Evolutionary conservation across 1,140 invertebrate species (phyloP), one percentile per base, ranked within the genome.

Genomic region (Drosophila sulfurigaster): DNA sequence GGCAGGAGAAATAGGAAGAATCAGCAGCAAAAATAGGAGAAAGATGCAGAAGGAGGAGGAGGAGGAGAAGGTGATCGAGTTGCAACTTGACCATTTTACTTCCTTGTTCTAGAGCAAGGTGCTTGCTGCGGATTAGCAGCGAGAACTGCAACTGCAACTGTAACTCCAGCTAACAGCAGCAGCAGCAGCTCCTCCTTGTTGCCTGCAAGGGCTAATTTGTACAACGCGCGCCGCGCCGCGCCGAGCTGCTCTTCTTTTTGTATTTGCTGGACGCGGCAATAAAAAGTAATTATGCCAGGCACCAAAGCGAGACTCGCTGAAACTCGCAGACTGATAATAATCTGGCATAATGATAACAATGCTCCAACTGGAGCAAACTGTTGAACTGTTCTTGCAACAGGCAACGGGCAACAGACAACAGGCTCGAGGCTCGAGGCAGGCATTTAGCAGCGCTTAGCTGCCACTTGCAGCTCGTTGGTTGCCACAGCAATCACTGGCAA

Each of bases 191-290:
- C 52, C 72, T 65, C 52, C 69, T 76, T 60, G 41, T 68, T 81
- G 65, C 74, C 83, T 81, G 81, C 85, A 89, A 88, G 85, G 85
- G 85, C 85, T 88, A 88, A 88, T 88, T 88, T 88, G 78, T 89
- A 57, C 77, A 78, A 77, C 70, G 70, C 73, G 79, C 62, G 75
- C 70, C 60, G 41, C 38, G n/a, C 3, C 32, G 28, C 45, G 32
- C 32, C n/a, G 1, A 11, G 6, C 45, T 64, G 45, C 65, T 77
- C 73, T 41, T 68, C 67, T 28, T 60, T 13, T 32, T 85, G 68
- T 88, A 79, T 88, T 86, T 86, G 56, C 65, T 78, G 65, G 71
- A 69, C 52, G 32, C 48, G 59, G 85, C 85, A 77, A 89, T 80
- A 79, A 89, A 87, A 89, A 81, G 78, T 88, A 88, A 88, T 88